These are phyloP conservation scores for Pipa parva DNA, from an alignment of 2,113 vertebrate species.

Conservation along the genomic window DNA sequence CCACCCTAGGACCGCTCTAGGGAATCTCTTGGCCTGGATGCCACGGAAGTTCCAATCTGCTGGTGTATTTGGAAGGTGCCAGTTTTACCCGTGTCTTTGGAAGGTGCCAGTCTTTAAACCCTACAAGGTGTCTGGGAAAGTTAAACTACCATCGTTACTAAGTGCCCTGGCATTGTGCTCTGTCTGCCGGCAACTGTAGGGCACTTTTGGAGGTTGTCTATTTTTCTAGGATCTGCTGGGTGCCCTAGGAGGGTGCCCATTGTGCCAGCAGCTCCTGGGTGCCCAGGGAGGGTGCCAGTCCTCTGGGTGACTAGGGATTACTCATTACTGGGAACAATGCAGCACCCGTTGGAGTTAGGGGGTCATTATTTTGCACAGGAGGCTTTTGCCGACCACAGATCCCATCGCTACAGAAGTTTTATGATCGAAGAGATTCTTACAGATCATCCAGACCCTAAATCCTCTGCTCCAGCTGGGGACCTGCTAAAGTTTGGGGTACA, in stretches of 20 bases:
- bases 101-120: too few relatives aligned
- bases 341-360: constrained; percentile 82
- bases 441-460: constrained; percentile 81
- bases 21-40: too few relatives aligned
- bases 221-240: not conserved
- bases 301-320: too few relatives aligned
- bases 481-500: constrained; percentile 94
- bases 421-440: constrained; percentile 98
- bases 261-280: not conserved
- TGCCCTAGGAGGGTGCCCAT: not conserved
- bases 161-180: too few relatives aligned
- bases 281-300: not conserved
- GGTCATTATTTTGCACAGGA: constrained; percentile 80
- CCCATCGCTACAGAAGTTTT: constrained; percentile 94
- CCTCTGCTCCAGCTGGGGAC: constrained; percentile 74
- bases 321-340: constrained; percentile 62
- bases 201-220: too few relatives aligned
- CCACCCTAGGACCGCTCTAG: too few relatives aligned
- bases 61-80: too few relatives aligned
- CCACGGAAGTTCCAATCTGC: too few relatives aligned
- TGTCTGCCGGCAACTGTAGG: too few relatives aligned
- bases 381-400: constrained; percentile 78
- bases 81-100: too few relatives aligned
- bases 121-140: not conserved
- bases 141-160: too few relatives aligned